Evolutionary conservation across 2,113 vertebrate species (phyloP).

Genomic region (Pongo pygmaeus): DNA sequence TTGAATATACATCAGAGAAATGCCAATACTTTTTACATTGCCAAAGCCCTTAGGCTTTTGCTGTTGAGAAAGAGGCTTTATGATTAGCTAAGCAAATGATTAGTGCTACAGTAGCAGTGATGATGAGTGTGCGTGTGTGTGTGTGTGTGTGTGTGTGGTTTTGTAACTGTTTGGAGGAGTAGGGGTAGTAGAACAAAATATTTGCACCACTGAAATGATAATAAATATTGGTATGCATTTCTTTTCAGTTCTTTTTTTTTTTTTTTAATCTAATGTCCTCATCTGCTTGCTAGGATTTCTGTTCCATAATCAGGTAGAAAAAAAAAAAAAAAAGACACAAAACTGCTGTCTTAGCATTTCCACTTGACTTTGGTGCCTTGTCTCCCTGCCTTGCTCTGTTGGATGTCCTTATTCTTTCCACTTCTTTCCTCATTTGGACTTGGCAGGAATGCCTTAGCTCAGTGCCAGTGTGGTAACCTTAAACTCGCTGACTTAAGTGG

Average conservation of each 20-base stretch:
- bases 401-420: constrained; percentile 15
- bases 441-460: constrained; percentile 44
- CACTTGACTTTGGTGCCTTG: constrained; percentile 30
- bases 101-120: constrained; percentile 22
- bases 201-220: not conserved
- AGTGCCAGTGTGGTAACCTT: not conserved
- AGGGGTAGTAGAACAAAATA: not conserved
- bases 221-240: not conserved
- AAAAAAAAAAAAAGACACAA: not conserved
- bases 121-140: not conserved
- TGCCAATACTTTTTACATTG: constrained; percentile 65
- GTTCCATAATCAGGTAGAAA: not conserved
- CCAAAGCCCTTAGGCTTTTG: constrained; percentile 52
- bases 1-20: constrained; percentile 74
- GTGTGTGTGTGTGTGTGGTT: not conserved
- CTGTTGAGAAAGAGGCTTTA: constrained; percentile 47
- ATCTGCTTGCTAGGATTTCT: not conserved
- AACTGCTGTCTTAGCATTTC: constrained; percentile 12
- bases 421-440: constrained; percentile 24
- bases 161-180: not conserved
- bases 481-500: constrained; percentile 53
- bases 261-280: not conserved
- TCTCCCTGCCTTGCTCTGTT: not conserved
- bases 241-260: not conserved
- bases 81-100: constrained; percentile 64